Base-by-base conservation (phyloP, 2,113 vertebrate genomes). In the Pseudorhombus dupliciocellatus region DNA sequence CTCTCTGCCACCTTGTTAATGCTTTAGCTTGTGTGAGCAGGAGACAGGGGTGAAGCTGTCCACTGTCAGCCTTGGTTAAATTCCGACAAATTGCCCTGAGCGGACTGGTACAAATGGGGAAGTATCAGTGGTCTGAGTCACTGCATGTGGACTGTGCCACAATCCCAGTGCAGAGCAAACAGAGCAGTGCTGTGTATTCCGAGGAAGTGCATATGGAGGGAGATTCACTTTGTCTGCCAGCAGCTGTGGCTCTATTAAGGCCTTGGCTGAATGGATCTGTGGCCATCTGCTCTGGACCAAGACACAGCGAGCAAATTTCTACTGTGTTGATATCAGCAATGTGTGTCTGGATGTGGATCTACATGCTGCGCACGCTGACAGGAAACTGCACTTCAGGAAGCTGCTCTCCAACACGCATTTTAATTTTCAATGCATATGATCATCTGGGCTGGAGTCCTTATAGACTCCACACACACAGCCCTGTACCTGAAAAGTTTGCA, bases 181-280 rank as follows among this genome's bases (percentile, higher is more conserved):
- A 72, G 77, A 84, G 69, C 46, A n/a, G 30, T 1, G 60, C 64
- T 46, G 71, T 77, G 81, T 70, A 83, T 75, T 89, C 84, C 80
- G 85, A 80, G 74, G 69, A 71, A 70, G 70, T 89, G 77, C 93
- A 91, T 93, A 92, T 90, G 91, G 90, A 86, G 76, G 66, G 79
- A 92, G 85, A 93, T 91, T 90, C 87, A 88, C 87, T 93, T 89
- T 90, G 88, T 89, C 88, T 87, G 86, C 76, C 80, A 90, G 77
- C 91, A 93, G 91, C 87, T 91, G 92, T 81, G 86, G 63, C 87
- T 91, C 84, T 85, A 87, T 93, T 93, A 91, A 88, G 84, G 78
- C 73, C 78, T 89, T 87, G 91, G 89, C 83, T 88, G 72, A 55
- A 64, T 48, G 52, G 75, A 76, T 82, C 70, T 65, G 70, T 73